Evolutionary conservation across 2,113 vertebrate species (phyloP), one percentile per base, ranked within the genome.

Genomic region (Canis aureus): DNA sequence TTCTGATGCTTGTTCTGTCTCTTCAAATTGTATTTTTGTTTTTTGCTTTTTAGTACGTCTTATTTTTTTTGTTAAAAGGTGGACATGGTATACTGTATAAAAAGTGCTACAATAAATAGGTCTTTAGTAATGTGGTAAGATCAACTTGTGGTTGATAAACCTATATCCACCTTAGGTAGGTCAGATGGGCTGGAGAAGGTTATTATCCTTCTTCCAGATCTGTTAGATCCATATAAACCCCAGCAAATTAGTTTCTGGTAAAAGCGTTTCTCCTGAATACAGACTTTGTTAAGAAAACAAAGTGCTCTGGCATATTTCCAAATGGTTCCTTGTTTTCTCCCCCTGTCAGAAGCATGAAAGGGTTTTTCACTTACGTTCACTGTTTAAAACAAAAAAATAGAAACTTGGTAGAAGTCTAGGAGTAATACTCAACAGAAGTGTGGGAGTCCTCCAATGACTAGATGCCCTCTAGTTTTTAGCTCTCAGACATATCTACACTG

Each of bases 41-140:
- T 76, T 78, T 49, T 22, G 23, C 17, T 7, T 23, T 43, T 78
- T 66, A 23, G 9, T 66, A 69, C 23, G 4, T 16, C 51, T 81
- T 74, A 51, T 23, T 11, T n/a, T 83, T 78, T 60, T 60, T 35
- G 16, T 78, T 20, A 23, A 55, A 85, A 87, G 25, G 4, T 17
- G 1, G 23, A 32, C 2, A 0, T 67, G 29, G 49, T 60, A 12
- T 20, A 5, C 1, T 57, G 11, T 35, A 1, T 67, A 29, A 67
- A 67, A 76, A 2, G 11, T 85, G 23, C 11, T 73, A 19, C 9
- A 19, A 23, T n/a, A 55, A 81, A 67, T 60, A 62, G 12, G 19
- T 1, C 81, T 38, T 81, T 59, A 66, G 23, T 23, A 53, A 55
- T 49, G 15, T 32, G 35, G 3, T 51, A 60, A 49, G 22, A 32